Evolutionary conservation across 23 tunicate species (phyloP), one percentile per base, ranked within the genome.

Genomic region (Phallusia fumigata): DNA sequence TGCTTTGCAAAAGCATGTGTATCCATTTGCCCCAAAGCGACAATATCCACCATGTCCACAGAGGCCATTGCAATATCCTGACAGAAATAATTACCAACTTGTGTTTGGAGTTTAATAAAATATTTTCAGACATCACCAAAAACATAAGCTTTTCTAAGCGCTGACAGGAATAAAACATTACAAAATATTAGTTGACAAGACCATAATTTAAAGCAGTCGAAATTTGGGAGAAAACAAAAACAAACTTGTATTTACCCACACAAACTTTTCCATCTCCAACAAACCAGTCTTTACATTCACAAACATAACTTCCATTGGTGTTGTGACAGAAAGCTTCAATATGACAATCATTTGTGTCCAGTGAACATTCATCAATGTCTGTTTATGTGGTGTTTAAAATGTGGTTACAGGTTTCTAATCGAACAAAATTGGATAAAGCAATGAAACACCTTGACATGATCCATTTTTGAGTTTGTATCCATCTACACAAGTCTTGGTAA

Each of bases 341-440:
- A 79, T 52, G 73, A 52, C 83, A 79, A 26, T 79, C 31, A 33
- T 79, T 35, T 52, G 83, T 52, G 31, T 19, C 44, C 12, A 31
- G 19, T 52, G 73, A 28, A 31, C 83, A 79, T 79, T 79, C 83
- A 79, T 79, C 73, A 52, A 79, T 79, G 30, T 79, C 83, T 52
- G 16, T 6, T 11, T 6, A 58, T 40, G 8, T 3, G 47, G 10
- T n/a, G 47, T 40, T 40, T 40, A 3, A 5, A 40, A 10, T 10
- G 5, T 3, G 10, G 47, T 40, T 40, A 40, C 10, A 3, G n/a
- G n/a, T n/a, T n/a, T n/a, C n/a, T n/a, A 3, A 10, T 3, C 47
- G 10, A 5, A 40, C 10, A n/a, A n/a, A n/a, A n/a, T n/a, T 40
- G 47, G 10, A 10, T 5, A 5, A 40, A 10, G 10, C 10, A 40